Conservation (phyloP, 2,113 vertebrate genomes). For the Petromus typicus region DNA sequence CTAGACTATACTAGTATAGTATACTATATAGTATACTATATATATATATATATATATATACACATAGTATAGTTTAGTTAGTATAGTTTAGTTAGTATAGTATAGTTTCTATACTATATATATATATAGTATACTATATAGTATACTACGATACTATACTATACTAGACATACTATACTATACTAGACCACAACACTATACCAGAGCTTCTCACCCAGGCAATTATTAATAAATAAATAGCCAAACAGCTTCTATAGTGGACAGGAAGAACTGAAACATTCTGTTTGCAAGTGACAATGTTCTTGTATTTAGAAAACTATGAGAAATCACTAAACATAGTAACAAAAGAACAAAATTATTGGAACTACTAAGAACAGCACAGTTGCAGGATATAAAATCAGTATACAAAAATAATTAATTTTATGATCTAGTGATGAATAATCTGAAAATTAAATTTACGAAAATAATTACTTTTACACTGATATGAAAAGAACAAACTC, state of each 20-base stretch:
- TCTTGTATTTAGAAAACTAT: not conserved
- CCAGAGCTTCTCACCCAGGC: not conserved
- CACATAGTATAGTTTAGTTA: too few species aligned
- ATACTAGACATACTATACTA: too few species aligned
- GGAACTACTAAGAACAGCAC: not conserved
- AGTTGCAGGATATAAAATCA: not conserved
- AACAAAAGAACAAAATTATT: not conserved
- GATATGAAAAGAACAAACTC: conserved; percentile 29
- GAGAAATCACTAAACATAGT: not conserved
- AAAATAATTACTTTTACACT: conserved; percentile 12
- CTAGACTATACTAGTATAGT: too few species aligned
- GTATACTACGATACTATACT: too few species aligned
- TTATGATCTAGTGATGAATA: not conserved
- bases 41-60: too few species aligned
- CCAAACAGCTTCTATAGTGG: not conserved
- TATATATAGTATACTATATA: too few species aligned
- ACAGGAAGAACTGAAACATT: not conserved
- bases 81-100: too few species aligned
- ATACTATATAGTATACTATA: too few species aligned
- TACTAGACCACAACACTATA: not conserved
- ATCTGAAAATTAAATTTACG: not conserved
- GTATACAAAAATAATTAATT: not conserved
- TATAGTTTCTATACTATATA: too few species aligned
- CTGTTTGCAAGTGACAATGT: not conserved
- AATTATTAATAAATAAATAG: not conserved